These are phyloP conservation scores for Lonchura striata DNA, from an alignment of 2,113 vertebrate species.

Conservation along the genomic window DNA sequence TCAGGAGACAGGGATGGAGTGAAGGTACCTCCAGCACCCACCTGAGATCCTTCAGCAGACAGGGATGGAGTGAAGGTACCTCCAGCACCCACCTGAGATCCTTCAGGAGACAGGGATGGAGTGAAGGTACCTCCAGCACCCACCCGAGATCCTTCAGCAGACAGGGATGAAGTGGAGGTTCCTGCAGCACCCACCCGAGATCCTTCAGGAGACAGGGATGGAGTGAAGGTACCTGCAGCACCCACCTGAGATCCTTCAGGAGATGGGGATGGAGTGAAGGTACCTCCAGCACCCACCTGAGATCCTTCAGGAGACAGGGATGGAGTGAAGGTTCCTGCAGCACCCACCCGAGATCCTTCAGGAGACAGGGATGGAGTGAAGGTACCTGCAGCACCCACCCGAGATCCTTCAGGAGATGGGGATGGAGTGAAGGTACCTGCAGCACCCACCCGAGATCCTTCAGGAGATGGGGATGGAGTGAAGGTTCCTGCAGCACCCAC, in stretches of 20 bases:
- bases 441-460: no score
- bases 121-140: no score
- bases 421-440: no score
- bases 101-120: no score
- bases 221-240: not conserved
- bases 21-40: no score
- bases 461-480: not conserved
- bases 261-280: not conserved
- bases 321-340: not conserved
- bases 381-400: no score
- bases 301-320: not conserved
- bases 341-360: not conserved
- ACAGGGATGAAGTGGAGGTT: accelerated
- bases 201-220: not conserved
- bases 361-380: not conserved
- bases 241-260: not conserved
- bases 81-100: no score
- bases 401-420: not conserved
- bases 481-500: not conserved
- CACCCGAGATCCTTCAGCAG: not conserved
- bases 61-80: no score
- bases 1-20: no score
- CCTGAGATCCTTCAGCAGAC: no score
- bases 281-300: not conserved
- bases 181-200: accelerated